Evolutionary conservation across 2,888 invertebrate species (phyloP).

Genomic region (Drosophila flavopinicola): DNA sequence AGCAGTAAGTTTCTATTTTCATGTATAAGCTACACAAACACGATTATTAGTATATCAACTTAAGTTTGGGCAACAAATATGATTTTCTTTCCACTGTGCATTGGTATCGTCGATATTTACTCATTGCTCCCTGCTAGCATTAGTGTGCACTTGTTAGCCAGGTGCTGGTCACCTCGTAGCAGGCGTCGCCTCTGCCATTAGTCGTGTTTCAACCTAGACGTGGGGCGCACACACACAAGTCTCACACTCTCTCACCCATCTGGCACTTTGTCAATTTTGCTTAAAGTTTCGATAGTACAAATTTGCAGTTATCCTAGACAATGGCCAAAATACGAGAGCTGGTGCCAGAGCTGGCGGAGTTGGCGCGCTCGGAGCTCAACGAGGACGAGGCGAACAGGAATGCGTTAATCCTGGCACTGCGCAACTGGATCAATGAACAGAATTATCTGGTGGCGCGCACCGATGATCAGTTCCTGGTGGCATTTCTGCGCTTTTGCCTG

Average conservation of each 20-base stretch:
- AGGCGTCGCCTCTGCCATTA: conserved; percentile 53
- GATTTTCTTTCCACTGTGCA: conserved; percentile 28
- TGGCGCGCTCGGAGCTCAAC: conserved; percentile 84
- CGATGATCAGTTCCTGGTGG: conserved; percentile 85
- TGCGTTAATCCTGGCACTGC: conserved; percentile 84
- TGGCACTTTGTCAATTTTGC: conserved; percentile 11
- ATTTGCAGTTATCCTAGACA: conserved; percentile 42
- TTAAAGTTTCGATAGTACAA: conserved; percentile 34
- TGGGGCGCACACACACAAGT: conserved; percentile 44
- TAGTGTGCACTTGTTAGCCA: conserved; percentile 31
- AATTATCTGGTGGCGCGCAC: conserved; percentile 84
- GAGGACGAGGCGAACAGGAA: conserved; percentile 84
- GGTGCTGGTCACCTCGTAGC: conserved; percentile 29
- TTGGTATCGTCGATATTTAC: conserved; percentile 11
- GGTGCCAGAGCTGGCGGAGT: conserved; percentile 75
- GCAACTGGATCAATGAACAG: conserved; percentile 85
- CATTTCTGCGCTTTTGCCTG: conserved; percentile 86
- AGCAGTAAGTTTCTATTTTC: too few relatives aligned
- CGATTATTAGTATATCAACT: neutral
- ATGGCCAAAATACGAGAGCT: conserved; percentile 79
- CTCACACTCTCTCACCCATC: conserved; percentile 9
- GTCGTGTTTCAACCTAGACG: conserved; percentile 50
- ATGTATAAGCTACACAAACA: neutral
- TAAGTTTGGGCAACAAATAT: neutral
- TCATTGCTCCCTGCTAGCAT: conserved; percentile 2